Evolutionary conservation across 2,113 vertebrate species (phyloP).

Genomic region (Corythornis madagascariensis): DNA sequence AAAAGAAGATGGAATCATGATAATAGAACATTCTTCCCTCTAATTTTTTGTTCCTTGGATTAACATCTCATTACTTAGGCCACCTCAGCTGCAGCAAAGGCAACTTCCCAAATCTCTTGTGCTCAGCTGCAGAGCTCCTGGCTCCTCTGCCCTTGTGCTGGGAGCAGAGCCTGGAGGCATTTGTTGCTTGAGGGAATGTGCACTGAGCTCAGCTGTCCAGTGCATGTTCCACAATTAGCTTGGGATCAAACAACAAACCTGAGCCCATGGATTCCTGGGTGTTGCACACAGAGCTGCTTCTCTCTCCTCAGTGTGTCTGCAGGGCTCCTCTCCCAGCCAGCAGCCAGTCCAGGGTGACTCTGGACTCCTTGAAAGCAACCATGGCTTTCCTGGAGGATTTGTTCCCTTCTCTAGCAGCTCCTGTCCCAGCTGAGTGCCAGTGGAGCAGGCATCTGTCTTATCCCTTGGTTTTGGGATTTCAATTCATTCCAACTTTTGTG

Average conservation of each 20-base stretch:
- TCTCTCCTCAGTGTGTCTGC: accelerated
- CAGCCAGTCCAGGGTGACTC: not conserved
- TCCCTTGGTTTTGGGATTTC: too few species aligned
- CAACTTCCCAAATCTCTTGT: not conserved
- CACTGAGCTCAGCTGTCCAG: not conserved
- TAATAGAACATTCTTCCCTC: not conserved
- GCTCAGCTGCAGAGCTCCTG: not conserved
- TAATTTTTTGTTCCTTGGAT: not conserved
- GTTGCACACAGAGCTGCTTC: not conserved
- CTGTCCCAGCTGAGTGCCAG: not conserved
- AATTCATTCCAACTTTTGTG: not conserved
- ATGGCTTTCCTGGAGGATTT: not conserved
- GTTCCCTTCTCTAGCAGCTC: not conserved
- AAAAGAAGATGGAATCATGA: not conserved
- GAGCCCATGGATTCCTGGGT: not conserved
- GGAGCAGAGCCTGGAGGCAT: not conserved
- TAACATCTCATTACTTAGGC: not conserved
- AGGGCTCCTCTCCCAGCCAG: not conserved
- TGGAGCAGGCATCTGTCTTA: not conserved
- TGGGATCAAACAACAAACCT: not conserved
- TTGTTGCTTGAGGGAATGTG: not conserved
- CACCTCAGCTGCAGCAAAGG: not conserved
- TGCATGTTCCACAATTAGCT: not conserved
- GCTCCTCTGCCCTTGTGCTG: not conserved
- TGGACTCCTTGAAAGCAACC: not conserved